Conservation (phyloP, 2,113 vertebrate species). For the Danionella cerebrum region DNA sequence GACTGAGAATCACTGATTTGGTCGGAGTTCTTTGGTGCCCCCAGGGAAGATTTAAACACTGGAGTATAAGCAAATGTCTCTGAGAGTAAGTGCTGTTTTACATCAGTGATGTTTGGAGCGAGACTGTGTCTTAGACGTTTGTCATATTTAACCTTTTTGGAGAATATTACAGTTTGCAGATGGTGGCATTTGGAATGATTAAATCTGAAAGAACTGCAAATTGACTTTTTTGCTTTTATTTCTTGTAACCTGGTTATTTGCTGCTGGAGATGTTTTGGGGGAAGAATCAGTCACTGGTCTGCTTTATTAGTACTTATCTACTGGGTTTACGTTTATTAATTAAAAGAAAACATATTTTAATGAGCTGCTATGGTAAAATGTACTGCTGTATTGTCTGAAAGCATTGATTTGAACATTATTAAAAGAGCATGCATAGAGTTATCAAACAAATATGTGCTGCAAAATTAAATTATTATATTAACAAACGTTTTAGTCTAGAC, state of each 20-base stretch:
- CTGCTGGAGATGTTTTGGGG: neutral
- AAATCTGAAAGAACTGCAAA: neutral
- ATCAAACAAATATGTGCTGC: too few relatives aligned
- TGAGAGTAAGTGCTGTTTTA: neutral
- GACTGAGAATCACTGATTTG: neutral
- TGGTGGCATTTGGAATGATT: conserved; percentile 20
- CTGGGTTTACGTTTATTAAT: neutral
- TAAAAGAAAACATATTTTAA: neutral
- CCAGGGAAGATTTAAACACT: neutral
- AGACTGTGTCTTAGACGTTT: neutral
- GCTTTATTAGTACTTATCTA: conserved; percentile 1
- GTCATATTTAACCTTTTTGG: conserved; percentile 12
- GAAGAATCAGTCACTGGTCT: neutral
- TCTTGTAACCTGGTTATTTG: neutral
- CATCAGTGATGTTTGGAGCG: neutral
- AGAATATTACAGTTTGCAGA: conserved; percentile 2
- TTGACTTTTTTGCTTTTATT: neutral
- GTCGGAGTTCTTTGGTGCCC: neutral
- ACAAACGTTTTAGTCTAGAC: too few relatives aligned
- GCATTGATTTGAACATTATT: too few relatives aligned
- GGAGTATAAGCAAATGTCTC: neutral
- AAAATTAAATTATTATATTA: too few relatives aligned
- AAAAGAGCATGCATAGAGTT: too few relatives aligned
- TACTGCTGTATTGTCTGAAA: too few relatives aligned
- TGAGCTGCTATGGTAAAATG: neutral